phyloP scores from a whole-genome alignment of 2,113 vertebrate genomes.

The Bufo gargarizans region DNA sequence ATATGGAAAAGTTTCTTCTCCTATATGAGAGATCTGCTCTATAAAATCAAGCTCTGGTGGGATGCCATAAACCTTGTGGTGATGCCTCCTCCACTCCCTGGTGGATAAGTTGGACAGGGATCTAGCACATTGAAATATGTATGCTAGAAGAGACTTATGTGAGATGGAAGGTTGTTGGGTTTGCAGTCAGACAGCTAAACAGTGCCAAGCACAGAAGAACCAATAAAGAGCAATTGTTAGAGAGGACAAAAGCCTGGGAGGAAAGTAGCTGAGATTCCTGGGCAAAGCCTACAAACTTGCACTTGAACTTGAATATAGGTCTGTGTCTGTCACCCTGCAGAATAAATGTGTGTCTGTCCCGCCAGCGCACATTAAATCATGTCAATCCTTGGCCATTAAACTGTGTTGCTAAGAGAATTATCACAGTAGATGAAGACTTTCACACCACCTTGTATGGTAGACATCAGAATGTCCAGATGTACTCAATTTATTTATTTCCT shows the following conservation, averaged over 20 bases:
- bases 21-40: background rate
- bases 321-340: constrained; percentile 65
- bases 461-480: constrained; percentile 38
- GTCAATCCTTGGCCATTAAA: constrained; percentile 39
- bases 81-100: background rate
- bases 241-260: constrained; percentile 74
- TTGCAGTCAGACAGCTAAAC: constrained; percentile 72
- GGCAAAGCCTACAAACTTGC: constrained; percentile 74
- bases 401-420: constrained; percentile 51
- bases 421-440: constrained; percentile 25
- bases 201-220: constrained; percentile 70
- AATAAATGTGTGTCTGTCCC: constrained; percentile 46
- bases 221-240: constrained; percentile 74
- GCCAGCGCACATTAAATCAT: constrained; percentile 54
- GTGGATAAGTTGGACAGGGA: constrained; percentile 47
- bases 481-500: constrained; percentile 43
- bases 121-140: constrained; percentile 62
- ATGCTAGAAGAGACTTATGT: constrained; percentile 67
- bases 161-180: constrained; percentile 66
- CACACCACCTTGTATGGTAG: constrained; percentile 12
- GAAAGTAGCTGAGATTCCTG: constrained; percentile 68
- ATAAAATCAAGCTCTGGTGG: background rate
- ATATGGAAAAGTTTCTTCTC: background rate
- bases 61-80: background rate
- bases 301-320: constrained; percentile 75